Evolutionary conservation across 2,888 invertebrate species (phyloP).

Genomic region (Blastobasis adustella): DNA sequence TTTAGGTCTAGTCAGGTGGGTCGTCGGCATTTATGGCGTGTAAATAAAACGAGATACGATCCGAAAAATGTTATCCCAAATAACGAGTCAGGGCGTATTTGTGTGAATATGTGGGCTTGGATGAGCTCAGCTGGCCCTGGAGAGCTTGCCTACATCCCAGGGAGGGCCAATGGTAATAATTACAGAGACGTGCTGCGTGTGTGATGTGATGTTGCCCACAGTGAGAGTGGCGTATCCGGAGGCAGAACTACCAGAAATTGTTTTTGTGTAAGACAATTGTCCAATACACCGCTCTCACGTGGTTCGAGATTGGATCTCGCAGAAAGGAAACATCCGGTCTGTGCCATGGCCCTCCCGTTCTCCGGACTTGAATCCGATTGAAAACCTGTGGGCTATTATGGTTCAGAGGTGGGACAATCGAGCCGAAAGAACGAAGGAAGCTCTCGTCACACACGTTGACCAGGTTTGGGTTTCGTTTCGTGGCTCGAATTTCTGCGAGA

Average conservation of each 20-base stretch:
- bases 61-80: conserved; percentile 2
- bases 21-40: conserved; percentile 13
- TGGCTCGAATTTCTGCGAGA: background rate
- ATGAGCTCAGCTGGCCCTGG: conserved; percentile 6
- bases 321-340: background rate
- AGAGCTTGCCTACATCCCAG: too few relatives aligned
- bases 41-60: conserved; percentile 9
- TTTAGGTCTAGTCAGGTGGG: conserved; percentile 12
- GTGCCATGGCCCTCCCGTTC: conserved; percentile 8
- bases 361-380: conserved; percentile 10
- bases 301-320: conserved; percentile 3
- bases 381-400: conserved; percentile 12
- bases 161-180: background rate
- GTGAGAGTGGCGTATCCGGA: conserved; percentile 6
- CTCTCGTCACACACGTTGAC: conserved; percentile 1
- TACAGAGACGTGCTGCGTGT: conserved; percentile 4
- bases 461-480: conserved; percentile 2
- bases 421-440: conserved; percentile 3
- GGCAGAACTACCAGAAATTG: conserved; percentile 4
- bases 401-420: conserved; percentile 8
- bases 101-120: conserved; percentile 9
- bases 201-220: conserved; percentile 1
- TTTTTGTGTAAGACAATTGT: conserved; percentile 12
- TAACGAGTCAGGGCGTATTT: background rate
- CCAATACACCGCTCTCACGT: conserved; percentile 7